Conservation (phyloP, 2,888 invertebrate genomes). For the Strigamia crassipes region DNA sequence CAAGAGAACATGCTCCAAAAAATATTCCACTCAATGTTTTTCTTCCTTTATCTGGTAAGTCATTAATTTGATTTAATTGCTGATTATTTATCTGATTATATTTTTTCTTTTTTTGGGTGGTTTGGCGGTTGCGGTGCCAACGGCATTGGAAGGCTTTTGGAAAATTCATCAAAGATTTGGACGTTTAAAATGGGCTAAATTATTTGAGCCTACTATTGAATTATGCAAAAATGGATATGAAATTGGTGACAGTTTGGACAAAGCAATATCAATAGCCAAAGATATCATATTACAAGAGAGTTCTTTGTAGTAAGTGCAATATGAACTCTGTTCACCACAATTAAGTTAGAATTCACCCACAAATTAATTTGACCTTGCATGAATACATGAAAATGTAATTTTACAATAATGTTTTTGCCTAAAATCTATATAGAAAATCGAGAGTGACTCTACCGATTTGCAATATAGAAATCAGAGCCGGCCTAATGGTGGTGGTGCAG, state of each 20-base stretch:
- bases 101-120: constrained; percentile 53
- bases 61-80: not conserved
- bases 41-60: constrained; percentile 17
- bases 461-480: too few relatives aligned
- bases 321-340: too few relatives aligned
- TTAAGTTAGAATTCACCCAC: too few relatives aligned
- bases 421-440: too few relatives aligned
- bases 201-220: constrained; percentile 78
- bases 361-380: too few relatives aligned
- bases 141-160: constrained; percentile 56
- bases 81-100: not conserved
- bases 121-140: constrained; percentile 57
- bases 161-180: constrained; percentile 73
- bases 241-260: not conserved
- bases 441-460: too few relatives aligned
- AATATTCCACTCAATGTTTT: not conserved
- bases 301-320: not conserved
- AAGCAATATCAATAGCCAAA: not conserved
- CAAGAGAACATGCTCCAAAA: constrained; percentile 34
- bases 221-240: constrained; percentile 74
- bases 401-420: too few relatives aligned
- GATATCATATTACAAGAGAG: not conserved
- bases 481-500: too few relatives aligned
- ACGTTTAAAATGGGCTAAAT: constrained; percentile 72
- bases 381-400: too few relatives aligned